These are phyloP conservation scores for Ophion ellenae DNA, from an alignment of 2,888 invertebrate species.

Conservation along the genomic window DNA sequence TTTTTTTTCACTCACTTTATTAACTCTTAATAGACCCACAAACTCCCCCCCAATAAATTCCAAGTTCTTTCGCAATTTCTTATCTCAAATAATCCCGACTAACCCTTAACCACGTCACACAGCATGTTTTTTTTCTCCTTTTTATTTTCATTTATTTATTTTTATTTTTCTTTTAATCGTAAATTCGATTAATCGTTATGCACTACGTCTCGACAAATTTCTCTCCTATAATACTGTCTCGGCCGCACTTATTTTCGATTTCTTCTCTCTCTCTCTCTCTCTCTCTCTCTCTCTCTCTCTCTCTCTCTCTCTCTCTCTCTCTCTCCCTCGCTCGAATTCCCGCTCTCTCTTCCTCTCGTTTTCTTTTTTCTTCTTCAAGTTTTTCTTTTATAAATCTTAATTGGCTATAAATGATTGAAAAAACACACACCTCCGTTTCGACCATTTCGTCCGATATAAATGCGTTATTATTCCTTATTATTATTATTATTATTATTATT, in stretches of 20 bases:
- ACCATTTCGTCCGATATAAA: conserved; percentile 65
- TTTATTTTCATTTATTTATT: neutral
- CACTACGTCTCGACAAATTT: conserved; percentile 60
- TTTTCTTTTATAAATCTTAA: conserved; percentile 65
- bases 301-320: neutral
- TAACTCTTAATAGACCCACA: conserved; percentile 51
- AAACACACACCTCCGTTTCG: conserved; percentile 61
- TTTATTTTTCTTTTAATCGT: conserved; percentile 58
- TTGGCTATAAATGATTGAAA: conserved; percentile 67
- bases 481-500: conserved; percentile 26
- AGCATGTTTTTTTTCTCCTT: neutral
- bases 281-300: neutral
- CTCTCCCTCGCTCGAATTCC: too few relatives aligned
- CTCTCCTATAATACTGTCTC: conserved; percentile 40
- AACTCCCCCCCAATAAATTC: conserved; percentile 38
- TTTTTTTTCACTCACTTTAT: conserved; percentile 56
- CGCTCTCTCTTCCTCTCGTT: conserved; percentile 14
- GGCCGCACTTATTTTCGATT: too few relatives aligned
- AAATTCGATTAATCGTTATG: conserved; percentile 65
- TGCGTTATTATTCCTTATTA: conserved; percentile 65
- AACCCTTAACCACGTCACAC: conserved; percentile 53
- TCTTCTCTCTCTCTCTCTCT: too few relatives aligned
- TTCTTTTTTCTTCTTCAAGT: conserved; percentile 32
- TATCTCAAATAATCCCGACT: conserved; percentile 40
- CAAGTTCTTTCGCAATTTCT: conserved; percentile 40